A percentile compares a stretch with the other conserved stretches of the same genome.
These are phyloP conservation scores for Leptothorax acervorum DNA, from an alignment of 2,888 invertebrate species.

Conservation along the genomic window DNA sequence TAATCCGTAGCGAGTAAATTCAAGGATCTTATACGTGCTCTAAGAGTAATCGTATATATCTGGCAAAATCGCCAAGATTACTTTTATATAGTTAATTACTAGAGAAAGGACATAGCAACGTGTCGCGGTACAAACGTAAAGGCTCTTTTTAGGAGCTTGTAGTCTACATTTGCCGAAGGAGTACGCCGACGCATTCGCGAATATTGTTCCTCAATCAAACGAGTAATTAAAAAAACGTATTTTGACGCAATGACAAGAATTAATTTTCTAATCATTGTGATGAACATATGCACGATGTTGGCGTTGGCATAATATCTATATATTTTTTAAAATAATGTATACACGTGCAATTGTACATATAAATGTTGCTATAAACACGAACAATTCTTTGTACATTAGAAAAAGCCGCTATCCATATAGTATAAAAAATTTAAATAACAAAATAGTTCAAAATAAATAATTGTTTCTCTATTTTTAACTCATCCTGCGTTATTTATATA, in stretches of 20 bases:
- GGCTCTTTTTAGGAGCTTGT: slow-evolving; percentile 8
- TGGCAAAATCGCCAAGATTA: slow-evolving; percentile 28
- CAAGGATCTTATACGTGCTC: slow-evolving; percentile 33
- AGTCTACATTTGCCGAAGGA: slow-evolving; percentile 24
- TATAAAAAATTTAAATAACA: slow-evolving; percentile 47
- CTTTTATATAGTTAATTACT: slow-evolving; percentile 28
- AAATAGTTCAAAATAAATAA: slow-evolving; percentile 45
- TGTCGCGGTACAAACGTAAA: slow-evolving; percentile 33
- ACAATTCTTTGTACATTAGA: slow-evolving; percentile 20
- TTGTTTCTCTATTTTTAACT: neutral
- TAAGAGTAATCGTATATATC: slow-evolving; percentile 28
- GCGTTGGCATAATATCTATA: slow-evolving; percentile 1
- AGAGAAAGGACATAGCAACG: slow-evolving; percentile 25
- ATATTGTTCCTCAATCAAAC: slow-evolving; percentile 12
- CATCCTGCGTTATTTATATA: neutral
- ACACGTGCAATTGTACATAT: slow-evolving; percentile 20
- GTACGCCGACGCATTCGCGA: slow-evolving; percentile 13
- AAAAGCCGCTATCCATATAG: slow-evolving; percentile 33
- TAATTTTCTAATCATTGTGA: slow-evolving; percentile 26
- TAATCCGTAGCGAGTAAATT: slow-evolving; percentile 47
- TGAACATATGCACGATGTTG: neutral
- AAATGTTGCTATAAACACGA: slow-evolving; percentile 33
- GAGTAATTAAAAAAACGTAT: slow-evolving; percentile 9
- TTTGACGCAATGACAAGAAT: neutral
- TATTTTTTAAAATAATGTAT: slow-evolving; percentile 15